phyloP scores from a whole-genome alignment of 2,113 vertebrate species.

The Danio rerio region GRCz12tu NC_133188.1:31858501-31859000 shows the following conservation, averaged over 20 bases:
- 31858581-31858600: constrained; percentile 59
- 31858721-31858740: constrained; percentile 62
- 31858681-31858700: constrained; percentile 55
- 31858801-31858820: constrained; percentile 42
- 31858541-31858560: constrained; percentile 59
- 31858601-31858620: constrained; percentile 58
- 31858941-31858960: neutral
- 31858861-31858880: neutral
- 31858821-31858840: constrained; percentile 27
- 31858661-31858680: constrained; percentile 43
- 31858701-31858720: constrained; percentile 58
- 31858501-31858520: constrained; percentile 37
- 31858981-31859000: neutral
- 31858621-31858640: constrained; percentile 51
- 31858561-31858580: constrained; percentile 67
- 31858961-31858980: neutral
- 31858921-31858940: neutral
- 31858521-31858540: constrained; percentile 61
- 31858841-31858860: constrained; percentile 21
- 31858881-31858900: neutral
- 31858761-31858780: constrained; percentile 62
- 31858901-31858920: neutral
- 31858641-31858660: constrained; percentile 55
- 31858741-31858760: constrained; percentile 50
- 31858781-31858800: constrained; percentile 58